phyloP scores from a whole-genome alignment of 2,888 invertebrate species.

The Nemurella pictetii region DNA sequence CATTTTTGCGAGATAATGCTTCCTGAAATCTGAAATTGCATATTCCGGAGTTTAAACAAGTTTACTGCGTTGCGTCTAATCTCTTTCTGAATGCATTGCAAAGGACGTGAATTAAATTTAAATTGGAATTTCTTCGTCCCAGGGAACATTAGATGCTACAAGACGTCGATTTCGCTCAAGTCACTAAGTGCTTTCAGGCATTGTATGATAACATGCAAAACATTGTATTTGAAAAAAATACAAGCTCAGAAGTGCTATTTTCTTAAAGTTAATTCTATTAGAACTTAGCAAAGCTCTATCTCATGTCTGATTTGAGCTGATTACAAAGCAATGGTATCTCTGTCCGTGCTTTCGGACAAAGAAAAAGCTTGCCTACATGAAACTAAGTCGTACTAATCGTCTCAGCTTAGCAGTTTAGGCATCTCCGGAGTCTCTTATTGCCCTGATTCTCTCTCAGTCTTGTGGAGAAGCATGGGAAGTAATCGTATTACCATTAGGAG shows the following conservation, averaged over 20 bases:
- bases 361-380: neutral
- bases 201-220: neutral
- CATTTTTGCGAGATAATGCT: neutral
- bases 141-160: neutral
- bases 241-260: neutral
- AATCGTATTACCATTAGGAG: constrained; percentile 37
- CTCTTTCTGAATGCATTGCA: neutral
- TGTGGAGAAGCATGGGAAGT: neutral
- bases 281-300: neutral
- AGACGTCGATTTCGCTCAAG: neutral
- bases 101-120: neutral
- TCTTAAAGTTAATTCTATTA: neutral
- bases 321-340: neutral
- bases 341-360: neutral
- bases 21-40: neutral
- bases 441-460: neutral
- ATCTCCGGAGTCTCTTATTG: neutral
- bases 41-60: neutral
- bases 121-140: neutral
- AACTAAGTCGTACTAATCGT: neutral
- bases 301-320: neutral
- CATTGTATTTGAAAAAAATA: no score
- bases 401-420: neutral
- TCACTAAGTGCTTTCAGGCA: neutral
- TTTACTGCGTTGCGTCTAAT: neutral